Evolutionary conservation across 2,113 vertebrate genomes (phyloP).

Genomic region (Calyptomena viridis): DNA sequence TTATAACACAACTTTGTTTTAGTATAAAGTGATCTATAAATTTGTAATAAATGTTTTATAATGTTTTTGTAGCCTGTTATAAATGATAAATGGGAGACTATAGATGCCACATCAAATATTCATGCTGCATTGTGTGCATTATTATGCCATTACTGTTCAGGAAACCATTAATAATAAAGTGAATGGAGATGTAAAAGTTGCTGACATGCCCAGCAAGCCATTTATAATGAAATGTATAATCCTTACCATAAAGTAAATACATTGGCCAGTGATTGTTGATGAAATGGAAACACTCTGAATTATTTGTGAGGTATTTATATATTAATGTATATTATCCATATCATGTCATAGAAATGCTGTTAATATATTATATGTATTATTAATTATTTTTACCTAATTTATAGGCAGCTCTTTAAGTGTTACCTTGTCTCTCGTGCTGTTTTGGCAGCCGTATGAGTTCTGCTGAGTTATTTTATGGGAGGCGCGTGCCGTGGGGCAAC

Average conservation of each 20-base stretch:
- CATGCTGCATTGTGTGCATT: conserved; percentile 69
- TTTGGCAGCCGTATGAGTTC: not conserved
- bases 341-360: conserved; percentile 22
- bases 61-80: conserved; percentile 84
- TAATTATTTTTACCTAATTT: conserved; percentile 60
- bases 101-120: conserved; percentile 81
- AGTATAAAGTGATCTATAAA: conserved; percentile 80
- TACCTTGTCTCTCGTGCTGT: not conserved
- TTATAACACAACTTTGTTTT: conserved; percentile 76
- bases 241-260: conserved; percentile 68
- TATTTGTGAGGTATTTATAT: conserved; percentile 68
- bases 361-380: conserved; percentile 63
- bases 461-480: not conserved
- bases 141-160: conserved; percentile 68
- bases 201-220: conserved; percentile 65
- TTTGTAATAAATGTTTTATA: conserved; percentile 83
- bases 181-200: conserved; percentile 72
- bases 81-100: conserved; percentile 80
- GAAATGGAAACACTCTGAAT: conserved; percentile 56
- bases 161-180: conserved; percentile 80
- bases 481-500: not conserved
- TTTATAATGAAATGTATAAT: conserved; percentile 76
- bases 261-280: conserved; percentile 57
- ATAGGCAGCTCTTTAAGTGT: conserved; percentile 23
- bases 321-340: conserved; percentile 66